Percentiles rank a stretch among this genome's conserved stretches.
These are phyloP conservation scores for Felis chaus DNA, from an alignment of 2,113 vertebrate genomes.

Conservation along the genomic window DNA sequence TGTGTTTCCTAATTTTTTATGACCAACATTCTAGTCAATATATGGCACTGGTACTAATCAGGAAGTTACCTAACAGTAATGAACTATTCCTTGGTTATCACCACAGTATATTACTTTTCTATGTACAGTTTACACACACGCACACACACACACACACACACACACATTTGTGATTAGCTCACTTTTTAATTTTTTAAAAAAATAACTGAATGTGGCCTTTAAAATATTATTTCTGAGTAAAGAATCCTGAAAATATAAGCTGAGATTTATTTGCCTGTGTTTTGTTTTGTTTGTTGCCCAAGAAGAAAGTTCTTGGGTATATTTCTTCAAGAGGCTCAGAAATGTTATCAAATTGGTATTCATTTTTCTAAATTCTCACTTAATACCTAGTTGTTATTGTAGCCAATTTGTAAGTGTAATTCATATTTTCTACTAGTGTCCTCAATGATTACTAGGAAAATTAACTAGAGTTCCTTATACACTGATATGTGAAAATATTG, in stretches of 20 bases:
- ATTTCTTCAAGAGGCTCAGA: background rate
- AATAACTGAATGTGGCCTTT: background rate
- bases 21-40: background rate
- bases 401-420: background rate
- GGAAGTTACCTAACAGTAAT: background rate
- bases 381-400: background rate
- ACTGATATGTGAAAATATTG: background rate
- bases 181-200: background rate
- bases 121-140: background rate
- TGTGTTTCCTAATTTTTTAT: background rate
- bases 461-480: background rate
- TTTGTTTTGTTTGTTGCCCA: background rate
- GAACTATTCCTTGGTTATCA: background rate
- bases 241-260: background rate
- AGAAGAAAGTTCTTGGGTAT: background rate
- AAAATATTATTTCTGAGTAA: background rate
- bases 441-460: conserved; percentile 2
- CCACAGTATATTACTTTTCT: background rate
- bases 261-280: background rate
- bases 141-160: background rate
- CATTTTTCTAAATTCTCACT: background rate
- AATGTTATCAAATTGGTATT: background rate
- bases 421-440: background rate
- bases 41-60: background rate
- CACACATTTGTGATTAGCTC: background rate